phyloP scores from a whole-genome alignment of 2,888 invertebrate genomes.

The Scrobipalpa atriplicella region DNA sequence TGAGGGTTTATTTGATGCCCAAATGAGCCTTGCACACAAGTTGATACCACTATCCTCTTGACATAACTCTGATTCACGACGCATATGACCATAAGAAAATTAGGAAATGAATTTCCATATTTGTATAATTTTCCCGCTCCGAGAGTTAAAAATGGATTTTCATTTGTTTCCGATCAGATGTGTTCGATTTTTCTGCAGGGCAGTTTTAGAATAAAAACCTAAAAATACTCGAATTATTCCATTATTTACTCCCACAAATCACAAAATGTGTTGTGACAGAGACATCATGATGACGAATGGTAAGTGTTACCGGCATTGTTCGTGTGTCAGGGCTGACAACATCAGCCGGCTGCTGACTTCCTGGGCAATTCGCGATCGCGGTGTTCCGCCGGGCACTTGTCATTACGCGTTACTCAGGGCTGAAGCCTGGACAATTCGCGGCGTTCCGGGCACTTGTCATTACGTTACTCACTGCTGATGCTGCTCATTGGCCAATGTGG shows the following conservation, averaged over 20 bases:
- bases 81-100: no score
- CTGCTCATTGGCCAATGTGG: conserved; percentile 65
- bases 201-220: no score
- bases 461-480: conserved; percentile 55
- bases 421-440: conserved; percentile 30
- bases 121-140: no score
- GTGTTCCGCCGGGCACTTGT: conserved; percentile 4
- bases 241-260: background rate
- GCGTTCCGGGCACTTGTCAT: conserved; percentile 68
- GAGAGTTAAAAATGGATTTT: no score
- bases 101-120: no score
- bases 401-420: background rate
- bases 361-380: conserved; percentile 54
- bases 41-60: no score
- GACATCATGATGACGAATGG: conserved; percentile 6
- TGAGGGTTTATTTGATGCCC: no score
- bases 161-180: no score
- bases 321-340: conserved; percentile 14
- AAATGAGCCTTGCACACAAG: no score
- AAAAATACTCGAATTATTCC: no score
- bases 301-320: conserved; percentile 13
- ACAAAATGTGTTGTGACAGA: background rate
- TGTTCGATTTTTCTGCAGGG: no score
- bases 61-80: no score
- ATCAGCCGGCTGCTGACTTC: conserved; percentile 44